Evolutionary conservation across 2,888 invertebrate species (phyloP).

Genomic region (Marasmarcha lunaedactyla): DNA sequence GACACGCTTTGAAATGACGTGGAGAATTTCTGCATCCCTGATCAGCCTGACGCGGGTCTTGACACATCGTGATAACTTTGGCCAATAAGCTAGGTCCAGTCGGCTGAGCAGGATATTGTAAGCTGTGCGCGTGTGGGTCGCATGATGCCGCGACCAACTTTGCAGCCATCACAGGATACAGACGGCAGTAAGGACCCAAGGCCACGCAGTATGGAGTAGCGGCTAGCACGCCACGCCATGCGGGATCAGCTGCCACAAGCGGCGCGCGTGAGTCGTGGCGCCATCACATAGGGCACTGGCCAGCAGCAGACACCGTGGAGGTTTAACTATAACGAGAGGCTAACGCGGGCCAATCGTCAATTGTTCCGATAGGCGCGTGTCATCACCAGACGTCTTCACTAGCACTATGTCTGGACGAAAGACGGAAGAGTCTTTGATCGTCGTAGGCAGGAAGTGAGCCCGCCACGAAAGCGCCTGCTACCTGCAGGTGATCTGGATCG

Average conservation of each 20-base stretch:
- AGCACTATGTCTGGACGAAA: conserved; percentile 2
- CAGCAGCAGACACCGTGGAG: conserved; percentile 6
- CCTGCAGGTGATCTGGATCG: too few species aligned
- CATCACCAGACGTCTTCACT: neutral
- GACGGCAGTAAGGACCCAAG: too few species aligned
- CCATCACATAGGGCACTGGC: conserved; percentile 9
- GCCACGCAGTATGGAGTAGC: neutral
- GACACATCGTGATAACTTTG: neutral
- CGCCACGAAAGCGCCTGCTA: too few species aligned
- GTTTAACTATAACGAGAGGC: conserved; percentile 16
- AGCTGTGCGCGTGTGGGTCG: neutral
- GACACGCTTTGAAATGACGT: conserved; percentile 3
- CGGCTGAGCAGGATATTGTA: conserved; percentile 1
- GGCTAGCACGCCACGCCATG: neutral
- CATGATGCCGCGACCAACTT: neutral
- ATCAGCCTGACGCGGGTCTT: conserved; percentile 1
- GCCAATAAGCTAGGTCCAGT: conserved; percentile 2
- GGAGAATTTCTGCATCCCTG: conserved; percentile 1
- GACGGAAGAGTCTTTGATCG: neutral
- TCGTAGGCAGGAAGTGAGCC: too few species aligned
- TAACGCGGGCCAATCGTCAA: conserved; percentile 13
- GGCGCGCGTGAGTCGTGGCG: too few species aligned
- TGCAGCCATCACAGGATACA: too few species aligned
- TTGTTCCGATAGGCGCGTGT: conserved; percentile 14
- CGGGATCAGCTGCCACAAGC: neutral